A percentile compares a stretch with the other conserved stretches of the same genome.
Conservation (phyloP, 2,113 vertebrate species). For the Sylvietta virens region DNA sequence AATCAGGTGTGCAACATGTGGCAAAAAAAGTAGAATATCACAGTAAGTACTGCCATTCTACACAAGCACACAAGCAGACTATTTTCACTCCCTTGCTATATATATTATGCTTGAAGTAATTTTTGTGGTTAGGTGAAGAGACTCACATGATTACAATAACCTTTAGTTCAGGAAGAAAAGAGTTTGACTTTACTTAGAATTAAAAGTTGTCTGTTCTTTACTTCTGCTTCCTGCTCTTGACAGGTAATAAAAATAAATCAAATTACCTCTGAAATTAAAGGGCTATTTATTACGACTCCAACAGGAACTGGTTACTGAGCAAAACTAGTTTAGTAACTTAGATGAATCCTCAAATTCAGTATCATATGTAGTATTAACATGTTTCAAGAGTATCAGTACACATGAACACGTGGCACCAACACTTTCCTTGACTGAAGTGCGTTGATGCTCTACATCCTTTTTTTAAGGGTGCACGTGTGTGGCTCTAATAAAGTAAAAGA, state of each 20-base stretch:
- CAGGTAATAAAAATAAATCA: not conserved
- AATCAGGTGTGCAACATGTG: not conserved
- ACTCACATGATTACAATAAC: not conserved
- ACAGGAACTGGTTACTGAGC: not conserved
- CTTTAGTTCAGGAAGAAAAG: not conserved
- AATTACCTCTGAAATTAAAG: not conserved
- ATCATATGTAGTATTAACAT: not conserved
- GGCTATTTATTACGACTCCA: not conserved
- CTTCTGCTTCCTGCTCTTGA: not conserved
- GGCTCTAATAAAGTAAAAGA: not conserved
- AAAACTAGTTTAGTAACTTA: not conserved
- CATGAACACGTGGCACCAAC: not conserved
- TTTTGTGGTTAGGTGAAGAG: not conserved
- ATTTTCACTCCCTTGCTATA: not conserved
- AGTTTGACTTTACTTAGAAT: not conserved
- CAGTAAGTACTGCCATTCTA: not conserved
- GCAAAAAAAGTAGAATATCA: not conserved
- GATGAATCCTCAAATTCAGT: not conserved
- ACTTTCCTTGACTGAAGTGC: not conserved
- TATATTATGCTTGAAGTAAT: not conserved
- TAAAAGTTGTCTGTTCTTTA: not conserved
- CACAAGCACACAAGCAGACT: not conserved
- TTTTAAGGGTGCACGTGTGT: rapidly evolving
- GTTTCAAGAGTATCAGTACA: not conserved
- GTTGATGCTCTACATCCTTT: not conserved